These are phyloP conservation scores for Paralichthys olivaceus DNA, from an alignment of 2,113 vertebrate species.

Conservation along the genomic window DNA sequence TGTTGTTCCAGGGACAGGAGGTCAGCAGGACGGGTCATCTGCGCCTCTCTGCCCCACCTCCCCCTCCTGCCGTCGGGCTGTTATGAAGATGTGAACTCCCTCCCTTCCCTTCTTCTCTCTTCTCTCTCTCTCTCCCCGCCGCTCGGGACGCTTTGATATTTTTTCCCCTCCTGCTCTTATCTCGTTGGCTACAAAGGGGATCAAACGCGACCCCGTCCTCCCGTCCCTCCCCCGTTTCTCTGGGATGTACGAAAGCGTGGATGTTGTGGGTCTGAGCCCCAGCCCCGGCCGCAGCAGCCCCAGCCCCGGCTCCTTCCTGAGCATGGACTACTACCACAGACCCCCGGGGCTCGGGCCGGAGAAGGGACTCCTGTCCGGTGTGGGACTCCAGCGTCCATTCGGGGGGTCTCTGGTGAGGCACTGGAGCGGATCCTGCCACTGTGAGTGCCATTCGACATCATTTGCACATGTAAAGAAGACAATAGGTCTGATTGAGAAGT, in stretches of 20 bases:
- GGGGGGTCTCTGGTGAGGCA: constrained; percentile 66
- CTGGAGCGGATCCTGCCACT: constrained; percentile 78
- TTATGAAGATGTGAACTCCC: constrained; percentile 72
- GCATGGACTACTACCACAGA: constrained; percentile 79
- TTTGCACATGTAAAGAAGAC: neutral
- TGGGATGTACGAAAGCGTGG: constrained; percentile 77
- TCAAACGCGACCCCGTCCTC: constrained; percentile 24
- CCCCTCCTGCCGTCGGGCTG: constrained; percentile 38
- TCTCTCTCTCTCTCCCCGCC: constrained; percentile 24
- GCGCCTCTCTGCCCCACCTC: neutral
- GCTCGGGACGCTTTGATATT: constrained; percentile 41
- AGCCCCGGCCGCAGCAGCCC: constrained; percentile 64
- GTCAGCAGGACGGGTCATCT: constrained; percentile 61
- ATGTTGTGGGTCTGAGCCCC: constrained; percentile 73
- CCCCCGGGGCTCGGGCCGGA: constrained; percentile 73
- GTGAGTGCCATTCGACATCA: constrained; percentile 52
- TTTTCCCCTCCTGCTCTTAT: neutral
- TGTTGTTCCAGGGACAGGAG: constrained; percentile 34
- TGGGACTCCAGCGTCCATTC: constrained; percentile 63
- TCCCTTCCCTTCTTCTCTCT: constrained; percentile 3
- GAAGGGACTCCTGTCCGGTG: constrained; percentile 65
- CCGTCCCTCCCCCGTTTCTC: neutral
- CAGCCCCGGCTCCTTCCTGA: constrained; percentile 66
- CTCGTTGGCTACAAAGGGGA: constrained; percentile 35
- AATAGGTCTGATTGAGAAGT: neutral